Conservation (phyloP, 2,888 invertebrate genomes). For the Myathropa florea region DNA sequence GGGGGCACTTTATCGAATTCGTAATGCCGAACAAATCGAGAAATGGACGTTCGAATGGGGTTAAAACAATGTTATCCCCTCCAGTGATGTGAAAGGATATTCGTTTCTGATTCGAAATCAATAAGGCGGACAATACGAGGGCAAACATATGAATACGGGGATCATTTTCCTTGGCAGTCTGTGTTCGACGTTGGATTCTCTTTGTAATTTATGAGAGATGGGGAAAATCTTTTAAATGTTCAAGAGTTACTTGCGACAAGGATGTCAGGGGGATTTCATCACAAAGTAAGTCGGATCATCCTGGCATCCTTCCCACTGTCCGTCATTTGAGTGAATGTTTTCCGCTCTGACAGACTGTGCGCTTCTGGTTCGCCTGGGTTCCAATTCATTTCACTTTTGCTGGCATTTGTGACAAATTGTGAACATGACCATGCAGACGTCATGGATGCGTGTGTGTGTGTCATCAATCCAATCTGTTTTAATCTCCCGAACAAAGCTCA, state of each 20-base stretch:
- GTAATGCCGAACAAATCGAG: conserved; percentile 10
- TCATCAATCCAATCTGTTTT: conserved; percentile 52
- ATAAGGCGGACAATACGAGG: conserved; percentile 20
- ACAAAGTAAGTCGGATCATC: not conserved
- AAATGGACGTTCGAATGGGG: not conserved
- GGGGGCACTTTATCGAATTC: conserved; percentile 9
- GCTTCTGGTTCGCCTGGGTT: conserved; percentile 26
- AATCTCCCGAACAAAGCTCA: conserved; percentile 35
- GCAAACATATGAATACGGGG: not conserved
- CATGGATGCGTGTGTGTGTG: conserved; percentile 37
- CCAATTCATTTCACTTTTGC: conserved; percentile 48
- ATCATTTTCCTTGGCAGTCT: not conserved
- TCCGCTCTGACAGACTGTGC: not conserved
- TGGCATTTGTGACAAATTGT: conserved; percentile 48
- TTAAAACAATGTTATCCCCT: conserved; percentile 32
- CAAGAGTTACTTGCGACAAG: not conserved
- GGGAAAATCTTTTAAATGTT: not conserved
- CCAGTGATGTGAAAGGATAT: not conserved
- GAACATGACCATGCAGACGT: conserved; percentile 50
- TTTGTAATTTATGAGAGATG: conserved; percentile 32
- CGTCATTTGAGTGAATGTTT: not conserved
- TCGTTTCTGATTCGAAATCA: conserved; percentile 14
- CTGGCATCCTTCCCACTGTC: not conserved
- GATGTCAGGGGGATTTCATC: not conserved
- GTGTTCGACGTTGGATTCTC: not conserved